Percentiles rank a stretch among this genome's conserved stretches.
phyloP scores from a whole-genome alignment of 2,888 invertebrate genomes.

The Cephus spinipes region DNA sequence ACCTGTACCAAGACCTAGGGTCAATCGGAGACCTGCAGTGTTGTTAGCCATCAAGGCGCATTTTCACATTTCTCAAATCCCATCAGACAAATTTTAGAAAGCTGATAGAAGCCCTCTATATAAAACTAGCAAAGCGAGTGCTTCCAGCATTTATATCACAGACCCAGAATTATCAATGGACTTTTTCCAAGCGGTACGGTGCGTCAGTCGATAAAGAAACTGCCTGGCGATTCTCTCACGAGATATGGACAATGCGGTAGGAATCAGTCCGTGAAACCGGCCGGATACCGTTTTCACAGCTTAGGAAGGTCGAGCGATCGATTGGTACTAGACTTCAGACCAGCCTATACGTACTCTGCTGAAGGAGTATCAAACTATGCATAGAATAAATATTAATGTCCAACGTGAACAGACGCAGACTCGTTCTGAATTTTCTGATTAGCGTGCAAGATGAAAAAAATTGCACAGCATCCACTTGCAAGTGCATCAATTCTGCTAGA shows the following conservation, averaged over 20 bases:
- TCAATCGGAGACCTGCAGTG: neutral
- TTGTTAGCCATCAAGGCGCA: neutral
- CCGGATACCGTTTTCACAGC: neutral
- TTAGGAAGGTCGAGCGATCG: neutral
- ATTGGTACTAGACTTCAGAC: neutral
- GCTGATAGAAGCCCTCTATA: neutral
- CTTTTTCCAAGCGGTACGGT: neutral
- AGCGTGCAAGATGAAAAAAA: neutral
- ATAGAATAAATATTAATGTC: neutral
- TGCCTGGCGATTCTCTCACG: neutral
- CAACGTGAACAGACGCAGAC: neutral
- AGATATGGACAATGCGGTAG: neutral
- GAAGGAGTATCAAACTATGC: neutral
- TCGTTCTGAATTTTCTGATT: neutral
- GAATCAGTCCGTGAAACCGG: neutral
- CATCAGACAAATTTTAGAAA: neutral
- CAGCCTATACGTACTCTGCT: neutral
- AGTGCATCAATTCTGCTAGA: neutral
- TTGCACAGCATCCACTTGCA: neutral
- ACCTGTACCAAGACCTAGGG: neutral
- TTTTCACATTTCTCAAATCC: neutral
- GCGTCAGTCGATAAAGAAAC: neutral
- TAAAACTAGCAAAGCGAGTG: neutral
- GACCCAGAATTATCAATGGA: neutral
- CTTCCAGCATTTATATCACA: neutral